Evolutionary conservation across 2,113 vertebrate genomes (phyloP).

Genomic region (Oncorhynchus mykiss): DNA sequence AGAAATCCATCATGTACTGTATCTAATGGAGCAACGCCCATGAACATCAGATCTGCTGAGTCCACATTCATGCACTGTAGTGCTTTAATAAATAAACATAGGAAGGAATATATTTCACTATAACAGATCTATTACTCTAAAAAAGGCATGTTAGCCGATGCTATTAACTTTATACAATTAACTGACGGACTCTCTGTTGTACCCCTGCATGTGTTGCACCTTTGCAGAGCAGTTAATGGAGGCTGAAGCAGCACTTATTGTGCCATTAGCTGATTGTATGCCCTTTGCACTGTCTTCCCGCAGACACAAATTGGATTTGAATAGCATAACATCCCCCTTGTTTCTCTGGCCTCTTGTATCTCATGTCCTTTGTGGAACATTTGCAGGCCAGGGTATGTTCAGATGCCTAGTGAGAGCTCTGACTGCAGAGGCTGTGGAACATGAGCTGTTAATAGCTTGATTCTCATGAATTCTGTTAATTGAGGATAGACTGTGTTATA

Average conservation of each 20-base stretch:
- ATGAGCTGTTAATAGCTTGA: neutral
- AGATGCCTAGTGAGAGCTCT: neutral
- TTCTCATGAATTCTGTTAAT: neutral
- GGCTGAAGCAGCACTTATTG: constrained; percentile 1
- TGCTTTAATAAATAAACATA: neutral
- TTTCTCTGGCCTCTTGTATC: neutral
- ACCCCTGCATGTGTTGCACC: neutral
- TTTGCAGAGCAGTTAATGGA: neutral
- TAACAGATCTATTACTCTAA: neutral
- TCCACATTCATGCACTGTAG: neutral
- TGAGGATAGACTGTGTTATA: neutral
- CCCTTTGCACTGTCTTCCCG: neutral
- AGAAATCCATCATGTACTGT: neutral
- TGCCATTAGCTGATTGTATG: constrained; percentile 3
- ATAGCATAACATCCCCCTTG: neutral
- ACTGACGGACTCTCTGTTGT: neutral
- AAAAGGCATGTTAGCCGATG: neutral
- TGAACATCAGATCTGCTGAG: too few species aligned
- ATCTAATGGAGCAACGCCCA: neutral
- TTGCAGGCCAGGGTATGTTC: neutral
- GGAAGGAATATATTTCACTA: neutral
- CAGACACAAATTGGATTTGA: constrained; percentile 5
- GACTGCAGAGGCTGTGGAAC: neutral
- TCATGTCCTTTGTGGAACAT: neutral
- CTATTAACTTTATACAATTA: neutral